Percentiles rank a stretch among this genome's conserved stretches.
These are phyloP conservation scores for Oncorhynchus gorbuscha DNA, from an alignment of 2,113 vertebrate species.

Conservation along the genomic window DNA sequence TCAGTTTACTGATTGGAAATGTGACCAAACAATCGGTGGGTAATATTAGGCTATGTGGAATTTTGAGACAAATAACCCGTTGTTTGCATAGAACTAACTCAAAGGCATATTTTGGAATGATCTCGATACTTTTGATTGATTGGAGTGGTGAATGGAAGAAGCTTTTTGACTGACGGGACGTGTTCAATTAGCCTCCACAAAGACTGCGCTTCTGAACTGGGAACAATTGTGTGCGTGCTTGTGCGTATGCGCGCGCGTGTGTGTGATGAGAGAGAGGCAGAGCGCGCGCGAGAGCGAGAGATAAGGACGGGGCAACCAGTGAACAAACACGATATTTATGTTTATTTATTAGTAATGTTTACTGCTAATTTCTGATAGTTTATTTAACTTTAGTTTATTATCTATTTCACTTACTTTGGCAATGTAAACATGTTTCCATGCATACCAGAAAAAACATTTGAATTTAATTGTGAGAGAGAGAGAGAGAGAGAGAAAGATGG, in stretches of 20 bases:
- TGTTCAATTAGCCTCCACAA: conserved; percentile 27
- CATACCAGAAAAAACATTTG: too few relatives aligned
- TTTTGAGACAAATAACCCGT: conserved; percentile 32
- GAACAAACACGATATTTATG: too few relatives aligned
- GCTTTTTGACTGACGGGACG: conserved; percentile 63
- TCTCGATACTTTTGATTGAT: conserved; percentile 89
- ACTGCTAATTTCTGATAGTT: too few relatives aligned
- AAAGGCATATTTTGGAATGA: conserved; percentile 72
- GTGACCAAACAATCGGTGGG: background rate
- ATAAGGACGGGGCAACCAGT: too few relatives aligned
- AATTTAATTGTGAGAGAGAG: too few relatives aligned
- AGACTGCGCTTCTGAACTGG: background rate
- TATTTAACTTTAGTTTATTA: too few relatives aligned
- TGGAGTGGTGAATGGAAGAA: conserved; percentile 75
- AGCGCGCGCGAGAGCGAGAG: too few relatives aligned
- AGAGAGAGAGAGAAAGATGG: background rate
- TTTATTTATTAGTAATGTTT: too few relatives aligned
- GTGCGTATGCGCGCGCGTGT: background rate
- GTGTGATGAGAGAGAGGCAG: too few relatives aligned
- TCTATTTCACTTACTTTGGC: too few relatives aligned
- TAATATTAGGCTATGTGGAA: background rate
- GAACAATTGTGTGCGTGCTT: background rate
- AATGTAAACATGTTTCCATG: too few relatives aligned
- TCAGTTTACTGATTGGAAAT: too few relatives aligned
- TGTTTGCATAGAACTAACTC: conserved; percentile 18